Conservation (phyloP, 2,888 invertebrate species). For the Venustoraphidia nigricollis region DNA sequence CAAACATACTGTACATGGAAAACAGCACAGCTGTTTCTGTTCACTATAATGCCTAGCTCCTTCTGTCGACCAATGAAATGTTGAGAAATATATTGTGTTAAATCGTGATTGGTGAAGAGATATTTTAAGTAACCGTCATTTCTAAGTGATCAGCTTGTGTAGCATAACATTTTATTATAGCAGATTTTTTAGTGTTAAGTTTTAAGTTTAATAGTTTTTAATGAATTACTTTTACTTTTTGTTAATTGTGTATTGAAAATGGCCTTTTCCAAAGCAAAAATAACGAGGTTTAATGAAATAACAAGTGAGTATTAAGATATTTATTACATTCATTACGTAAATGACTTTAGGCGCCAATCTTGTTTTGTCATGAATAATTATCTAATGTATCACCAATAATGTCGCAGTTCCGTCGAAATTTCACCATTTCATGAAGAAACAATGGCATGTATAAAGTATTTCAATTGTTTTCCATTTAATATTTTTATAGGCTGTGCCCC, state of each 20-base stretch:
- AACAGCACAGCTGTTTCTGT: too few relatives aligned
- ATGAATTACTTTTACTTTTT: background rate
- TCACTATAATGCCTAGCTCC: too few relatives aligned
- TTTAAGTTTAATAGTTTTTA: background rate
- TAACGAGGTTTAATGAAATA: slow-evolving; percentile 37
- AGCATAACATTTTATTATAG: background rate
- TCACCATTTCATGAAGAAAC: background rate
- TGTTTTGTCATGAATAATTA: background rate
- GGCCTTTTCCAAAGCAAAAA: slow-evolving; percentile 40
- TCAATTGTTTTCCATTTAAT: background rate
- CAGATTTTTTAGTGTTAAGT: background rate
- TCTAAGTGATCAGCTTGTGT: too few relatives aligned
- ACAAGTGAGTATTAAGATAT: slow-evolving; percentile 27
- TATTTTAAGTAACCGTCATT: too few relatives aligned
- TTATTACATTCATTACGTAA: slow-evolving; percentile 5
- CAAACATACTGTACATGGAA: too few relatives aligned
- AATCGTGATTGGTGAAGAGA: too few relatives aligned
- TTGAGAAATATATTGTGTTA: too few relatives aligned
- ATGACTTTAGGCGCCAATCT: slow-evolving; percentile 2
- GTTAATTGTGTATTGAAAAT: slow-evolving; percentile 17
- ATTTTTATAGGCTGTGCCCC: slow-evolving; percentile 28
- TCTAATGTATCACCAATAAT: background rate
- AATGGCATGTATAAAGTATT: background rate
- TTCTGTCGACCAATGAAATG: too few relatives aligned
- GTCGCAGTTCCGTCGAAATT: too few relatives aligned